These are phyloP conservation scores for Geodia barretti DNA, from an alignment of 37 sponge, comb jelly and placozoan genomes.

Conservation along the genomic window DNA sequence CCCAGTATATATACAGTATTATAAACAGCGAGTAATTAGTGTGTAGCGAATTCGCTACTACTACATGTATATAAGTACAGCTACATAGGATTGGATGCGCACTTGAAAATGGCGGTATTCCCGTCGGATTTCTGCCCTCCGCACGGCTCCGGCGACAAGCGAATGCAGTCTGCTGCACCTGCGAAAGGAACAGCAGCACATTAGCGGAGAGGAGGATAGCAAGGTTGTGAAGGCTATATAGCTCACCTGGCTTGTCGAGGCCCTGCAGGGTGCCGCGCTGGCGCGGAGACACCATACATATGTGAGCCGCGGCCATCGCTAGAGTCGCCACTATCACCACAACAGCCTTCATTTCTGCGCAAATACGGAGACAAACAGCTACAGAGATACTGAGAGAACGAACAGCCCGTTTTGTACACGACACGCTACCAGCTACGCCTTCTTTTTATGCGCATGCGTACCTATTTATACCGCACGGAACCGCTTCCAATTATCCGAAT, in stretches of 20 bases:
- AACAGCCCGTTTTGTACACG: no score
- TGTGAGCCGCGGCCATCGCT: constrained; percentile 49
- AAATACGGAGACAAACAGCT: no score
- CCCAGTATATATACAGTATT: no score
- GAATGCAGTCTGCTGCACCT: constrained; percentile 69
- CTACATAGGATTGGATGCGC: no score
- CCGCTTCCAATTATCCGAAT: not conserved
- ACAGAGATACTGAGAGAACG: no score
- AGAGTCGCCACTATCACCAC: constrained; percentile 15
- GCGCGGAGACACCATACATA: constrained; percentile 72
- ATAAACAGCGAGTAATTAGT: no score
- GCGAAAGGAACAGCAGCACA: no score
- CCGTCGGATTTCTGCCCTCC: constrained; percentile 30
- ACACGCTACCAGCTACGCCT: not conserved
- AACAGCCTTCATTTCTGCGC: constrained; percentile 5
- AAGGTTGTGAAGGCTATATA: no score
- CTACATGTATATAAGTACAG: no score
- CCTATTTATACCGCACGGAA: not conserved
- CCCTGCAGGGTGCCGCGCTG: constrained; percentile 74
- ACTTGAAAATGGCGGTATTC: constrained; percentile 35
- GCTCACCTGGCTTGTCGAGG: constrained; percentile 62
- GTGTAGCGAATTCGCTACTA: no score
- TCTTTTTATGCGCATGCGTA: not conserved
- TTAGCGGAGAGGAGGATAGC: no score
- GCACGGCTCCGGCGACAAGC: constrained; percentile 40